phyloP scores from a whole-genome alignment of 2,888 invertebrate species.

The Lepidocyrtinus sp. region DNA sequence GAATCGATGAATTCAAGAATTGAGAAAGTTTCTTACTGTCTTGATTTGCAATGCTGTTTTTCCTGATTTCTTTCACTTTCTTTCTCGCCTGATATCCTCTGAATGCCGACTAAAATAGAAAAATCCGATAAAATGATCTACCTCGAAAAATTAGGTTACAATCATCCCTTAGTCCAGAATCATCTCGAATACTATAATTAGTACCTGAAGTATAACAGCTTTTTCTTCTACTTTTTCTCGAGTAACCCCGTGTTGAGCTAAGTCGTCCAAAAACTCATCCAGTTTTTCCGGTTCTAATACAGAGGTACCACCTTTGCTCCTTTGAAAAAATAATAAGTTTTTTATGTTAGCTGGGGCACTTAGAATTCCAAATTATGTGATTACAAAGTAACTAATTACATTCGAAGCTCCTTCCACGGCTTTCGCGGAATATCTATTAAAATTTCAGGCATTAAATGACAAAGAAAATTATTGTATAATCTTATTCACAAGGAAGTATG shows the following conservation, averaged over 20 bases:
- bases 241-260: slow-evolving; percentile 20
- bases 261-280: slow-evolving; percentile 45
- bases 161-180: not conserved
- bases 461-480: no score
- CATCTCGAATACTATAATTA: not conserved
- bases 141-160: not conserved
- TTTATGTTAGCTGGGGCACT: not conserved
- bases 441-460: no score
- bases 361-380: not conserved
- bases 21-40: not conserved
- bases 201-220: not conserved
- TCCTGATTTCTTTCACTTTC: slow-evolving; percentile 26
- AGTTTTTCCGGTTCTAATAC: slow-evolving; percentile 48
- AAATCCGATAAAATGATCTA: not conserved
- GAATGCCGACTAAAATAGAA: slow-evolving; percentile 50
- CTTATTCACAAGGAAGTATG: no score
- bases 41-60: not conserved
- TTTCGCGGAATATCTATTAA: slow-evolving; percentile 42
- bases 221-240: slow-evolving; percentile 33
- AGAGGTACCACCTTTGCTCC: slow-evolving; percentile 57
- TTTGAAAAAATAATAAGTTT: no score
- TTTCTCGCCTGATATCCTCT: slow-evolving; percentile 58
- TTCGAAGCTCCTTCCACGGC: slow-evolving; percentile 28
- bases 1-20: not conserved
- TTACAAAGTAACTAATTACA: not conserved